Evolutionary conservation across 1,140 invertebrate species (phyloP), one percentile per base, ranked within the genome.

Genomic region (Aradophagus sp.): DNA sequence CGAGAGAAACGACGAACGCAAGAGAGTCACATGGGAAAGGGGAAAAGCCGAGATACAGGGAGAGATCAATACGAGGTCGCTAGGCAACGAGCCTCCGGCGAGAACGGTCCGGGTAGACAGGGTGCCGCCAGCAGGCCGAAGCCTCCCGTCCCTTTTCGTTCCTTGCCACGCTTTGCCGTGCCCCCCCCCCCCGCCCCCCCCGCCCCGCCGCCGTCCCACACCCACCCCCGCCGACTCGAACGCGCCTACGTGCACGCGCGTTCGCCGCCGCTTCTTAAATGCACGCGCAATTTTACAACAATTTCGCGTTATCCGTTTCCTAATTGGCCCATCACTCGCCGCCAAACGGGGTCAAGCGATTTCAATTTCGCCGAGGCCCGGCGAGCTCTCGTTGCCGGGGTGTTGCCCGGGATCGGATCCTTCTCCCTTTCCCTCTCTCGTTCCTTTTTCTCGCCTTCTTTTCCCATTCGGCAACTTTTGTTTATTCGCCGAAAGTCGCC

Each of bases 21-120:
- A 67, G 65, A 59, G 72, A 74, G 56, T 76, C 73, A 75, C 68
- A 77, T 76, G 79, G 77, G 68, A 78, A 73, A 78, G 71, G 74
- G 75, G 77, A 80, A 79, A 82, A 76, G 72, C 75, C 77, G 83
- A 81, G 79, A 82, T 82, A 83, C 76, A 75, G 75, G 72, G 70
- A 68, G 80, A 84, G 83, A 86, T 85, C 83, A 86, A 85, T 85
- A 84, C 83, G 77, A 76, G 74, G 82, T 84, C 77, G 82, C 83
- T 84, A 85, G 81, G 83, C 83, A 84, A 85, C 83, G 79, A 83
- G 83, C 82, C 84, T 84, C 83, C 81, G 77, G 82, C 81, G 75
- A 83, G 83, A 80, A 67, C 77, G 80, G 82, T 85, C 83, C 82
- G 81, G 82, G 82, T 85, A 86, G 84, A 86, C 84, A 85, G 84